Evolutionary conservation across 2,888 invertebrate species (phyloP).

Genomic region (Synergus itoensis): DNA sequence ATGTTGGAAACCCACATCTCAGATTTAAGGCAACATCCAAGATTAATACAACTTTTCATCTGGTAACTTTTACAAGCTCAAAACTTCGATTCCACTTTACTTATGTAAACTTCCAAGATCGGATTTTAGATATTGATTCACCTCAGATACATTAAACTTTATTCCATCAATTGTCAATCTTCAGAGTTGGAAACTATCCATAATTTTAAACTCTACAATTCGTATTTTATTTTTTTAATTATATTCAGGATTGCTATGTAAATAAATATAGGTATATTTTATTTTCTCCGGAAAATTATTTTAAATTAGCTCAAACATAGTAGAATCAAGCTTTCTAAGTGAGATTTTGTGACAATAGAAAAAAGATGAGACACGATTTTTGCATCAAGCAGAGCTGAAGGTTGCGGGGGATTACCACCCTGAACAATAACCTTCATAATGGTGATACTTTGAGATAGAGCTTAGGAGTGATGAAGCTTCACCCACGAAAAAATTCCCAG

Average conservation of each 20-base stretch:
- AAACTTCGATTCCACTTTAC: slow-evolving; percentile 2
- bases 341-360: background rate
- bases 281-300: too few relatives aligned
- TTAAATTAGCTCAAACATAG: background rate
- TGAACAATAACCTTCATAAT: slow-evolving; percentile 32
- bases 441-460: slow-evolving; percentile 9
- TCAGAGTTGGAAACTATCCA: too few relatives aligned
- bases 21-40: slow-evolving; percentile 20
- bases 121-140: slow-evolving; percentile 23
- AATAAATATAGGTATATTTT: too few relatives aligned
- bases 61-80: background rate
- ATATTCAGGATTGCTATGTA: too few relatives aligned
- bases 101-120: background rate
- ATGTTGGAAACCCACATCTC: slow-evolving; percentile 36
- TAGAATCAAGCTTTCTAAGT: background rate
- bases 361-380: background rate
- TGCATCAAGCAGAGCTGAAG: background rate
- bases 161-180: background rate
- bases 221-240: too few relatives aligned
- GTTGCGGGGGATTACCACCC: background rate
- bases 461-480: background rate
- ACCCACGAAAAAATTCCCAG: background rate
- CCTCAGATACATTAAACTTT: slow-evolving; percentile 12
- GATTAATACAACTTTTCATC: slow-evolving; percentile 50
- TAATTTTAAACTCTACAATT: too few relatives aligned